Conservation (phyloP, 2,113 vertebrate genomes). For the Camelus dromedarius region DNA sequence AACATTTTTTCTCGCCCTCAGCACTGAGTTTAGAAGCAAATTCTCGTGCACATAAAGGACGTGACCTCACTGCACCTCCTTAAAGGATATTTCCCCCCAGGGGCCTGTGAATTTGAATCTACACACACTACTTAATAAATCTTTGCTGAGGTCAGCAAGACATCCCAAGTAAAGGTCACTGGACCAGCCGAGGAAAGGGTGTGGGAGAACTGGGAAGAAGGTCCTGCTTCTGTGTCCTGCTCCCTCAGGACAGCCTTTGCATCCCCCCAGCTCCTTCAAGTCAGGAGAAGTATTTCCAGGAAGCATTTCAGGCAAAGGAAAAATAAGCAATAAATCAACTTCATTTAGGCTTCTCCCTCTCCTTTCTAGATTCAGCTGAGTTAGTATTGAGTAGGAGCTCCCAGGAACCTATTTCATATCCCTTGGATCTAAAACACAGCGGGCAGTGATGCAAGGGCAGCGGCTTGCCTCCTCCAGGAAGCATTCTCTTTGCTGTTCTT, state of each 20-base stretch:
- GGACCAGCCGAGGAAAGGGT: neutral
- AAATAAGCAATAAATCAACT: fast-evolving
- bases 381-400: neutral
- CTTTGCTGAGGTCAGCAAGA: neutral
- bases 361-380: neutral
- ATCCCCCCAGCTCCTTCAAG: neutral
- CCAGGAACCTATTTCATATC: neutral
- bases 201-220: fast-evolving
- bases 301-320: neutral
- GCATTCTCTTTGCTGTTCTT: neutral
- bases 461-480: neutral
- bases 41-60: neutral
- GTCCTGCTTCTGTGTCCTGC: too few relatives aligned
- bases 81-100: fast-evolving
- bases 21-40: neutral
- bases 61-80: fast-evolving
- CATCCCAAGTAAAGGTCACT: neutral
- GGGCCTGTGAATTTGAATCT: neutral
- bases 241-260: neutral
- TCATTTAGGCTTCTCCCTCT: neutral
- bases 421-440: neutral
- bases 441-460: fast-evolving
- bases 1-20: neutral
- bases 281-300: neutral
- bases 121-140: fast-evolving